phyloP scores from a whole-genome alignment of 1,140 invertebrate species.

The Lepidotrigona ventralis region DNA sequence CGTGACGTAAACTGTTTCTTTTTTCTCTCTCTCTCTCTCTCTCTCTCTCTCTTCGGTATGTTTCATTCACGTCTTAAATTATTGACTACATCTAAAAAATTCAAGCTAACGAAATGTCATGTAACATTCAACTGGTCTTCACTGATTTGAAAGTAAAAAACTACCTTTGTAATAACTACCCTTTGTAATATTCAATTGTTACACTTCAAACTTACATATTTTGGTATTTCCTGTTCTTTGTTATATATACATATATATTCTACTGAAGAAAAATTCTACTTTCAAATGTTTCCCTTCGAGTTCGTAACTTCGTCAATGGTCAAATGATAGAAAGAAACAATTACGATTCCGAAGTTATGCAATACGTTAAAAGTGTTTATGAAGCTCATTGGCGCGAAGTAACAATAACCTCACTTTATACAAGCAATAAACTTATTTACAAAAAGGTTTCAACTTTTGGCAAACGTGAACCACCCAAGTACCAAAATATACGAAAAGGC shows the following conservation, averaged over 20 bases:
- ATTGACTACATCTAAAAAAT: not conserved
- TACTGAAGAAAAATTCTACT: not conserved
- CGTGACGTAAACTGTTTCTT: no score
- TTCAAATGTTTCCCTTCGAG: no score
- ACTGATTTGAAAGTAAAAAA: not conserved
- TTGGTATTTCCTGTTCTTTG: not conserved
- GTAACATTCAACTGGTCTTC: not conserved
- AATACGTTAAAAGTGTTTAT: conserved; percentile 40
- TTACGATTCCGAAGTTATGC: conserved; percentile 37
- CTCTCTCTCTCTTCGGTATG: no score
- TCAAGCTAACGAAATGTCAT: not conserved
- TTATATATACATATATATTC: not conserved
- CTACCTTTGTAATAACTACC: no score
- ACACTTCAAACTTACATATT: no score
- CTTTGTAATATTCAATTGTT: not conserved
- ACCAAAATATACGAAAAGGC: not conserved
- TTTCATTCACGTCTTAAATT: no score
- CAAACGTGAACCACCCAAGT: not conserved
- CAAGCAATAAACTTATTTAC: not conserved
- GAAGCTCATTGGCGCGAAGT: conserved; percentile 36
- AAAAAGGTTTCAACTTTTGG: not conserved
- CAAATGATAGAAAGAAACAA: not conserved
- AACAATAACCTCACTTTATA: conserved; percentile 62
- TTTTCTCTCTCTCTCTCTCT: no score
- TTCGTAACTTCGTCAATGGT: not conserved